Base-by-base conservation (phyloP, 1,140 invertebrate species). In the Heterodera schachtii region DNA sequence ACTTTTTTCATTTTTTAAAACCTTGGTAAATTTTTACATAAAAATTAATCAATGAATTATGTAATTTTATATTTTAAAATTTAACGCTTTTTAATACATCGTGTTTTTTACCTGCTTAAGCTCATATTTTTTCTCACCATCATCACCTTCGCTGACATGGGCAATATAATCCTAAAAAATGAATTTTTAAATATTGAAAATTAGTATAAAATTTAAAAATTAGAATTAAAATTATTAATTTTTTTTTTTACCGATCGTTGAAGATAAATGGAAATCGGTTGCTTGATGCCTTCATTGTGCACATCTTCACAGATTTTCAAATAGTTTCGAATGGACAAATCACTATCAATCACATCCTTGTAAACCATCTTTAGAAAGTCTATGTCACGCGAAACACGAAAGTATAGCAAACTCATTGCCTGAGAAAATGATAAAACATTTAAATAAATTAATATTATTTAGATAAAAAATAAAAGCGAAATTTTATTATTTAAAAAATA, bases 241-340 rank as follows among this genome's bases (percentile, higher is more conserved):
- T n/a, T 60, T 49, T 31, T 46, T 44, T 90, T 90, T 73, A 90
- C 88, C 5, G 89, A 85, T 73, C 89, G 80, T 75, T 90, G 87
- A 73, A 86, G 90, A 1, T 84, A 78, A 11, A 90, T 81, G 47
- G 85, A 80, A 9, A 78, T 75, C 69, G 76, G 81, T 81, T 89
- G 87, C n/a, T n/a, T n/a, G n/a, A 52, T 73, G 13, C 87, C 87
- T 78, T 85, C 81, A 9, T 80, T 71, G 44, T 75, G 73, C n/a
- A 88, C 84, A 44, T 81, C 80, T 73, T 75, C 78, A 47, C 86
- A 80, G 41, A 89, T 89, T 16, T 90, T 83, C 49, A 89, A 64
- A 76, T 90, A 66, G 64, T 82, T 70, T 41, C 83, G 52, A 2
- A 86, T 90, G 71, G 88, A 90, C 73, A 85, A 84, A 73, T 90